Percentiles rank a stretch among this genome's conserved stretches.
Evolutionary conservation across 2,113 vertebrate species (phyloP).

Genomic region (Lepus americanus): DNA sequence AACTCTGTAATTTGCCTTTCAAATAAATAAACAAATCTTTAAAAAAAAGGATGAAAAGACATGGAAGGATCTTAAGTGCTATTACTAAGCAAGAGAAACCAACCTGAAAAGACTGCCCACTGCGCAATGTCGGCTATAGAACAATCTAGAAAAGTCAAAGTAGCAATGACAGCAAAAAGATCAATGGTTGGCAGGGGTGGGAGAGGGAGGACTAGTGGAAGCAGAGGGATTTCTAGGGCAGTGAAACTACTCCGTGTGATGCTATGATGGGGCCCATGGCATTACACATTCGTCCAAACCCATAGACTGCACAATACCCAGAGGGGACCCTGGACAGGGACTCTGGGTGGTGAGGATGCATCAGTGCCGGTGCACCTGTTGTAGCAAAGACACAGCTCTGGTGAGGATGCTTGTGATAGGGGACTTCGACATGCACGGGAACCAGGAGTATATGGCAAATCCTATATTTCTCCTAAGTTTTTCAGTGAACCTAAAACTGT

Average conservation of each 20-base stretch:
- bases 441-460: not conserved
- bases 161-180: not conserved
- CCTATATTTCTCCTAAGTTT: not conserved
- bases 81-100: not conserved
- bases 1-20: no score
- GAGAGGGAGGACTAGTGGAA: not conserved
- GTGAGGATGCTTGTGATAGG: no score
- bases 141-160: not conserved
- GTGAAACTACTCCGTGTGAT: not conserved
- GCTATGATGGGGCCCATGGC: not conserved
- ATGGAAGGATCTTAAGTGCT: not conserved
- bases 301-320: not conserved
- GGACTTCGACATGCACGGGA: fast-evolving
- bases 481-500: not conserved
- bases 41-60: not conserved
- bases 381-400: not conserved
- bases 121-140: not conserved
- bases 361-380: not conserved
- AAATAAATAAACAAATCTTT: no score
- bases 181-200: not conserved
- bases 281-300: not conserved
- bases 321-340: not conserved
- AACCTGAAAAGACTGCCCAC: not conserved
- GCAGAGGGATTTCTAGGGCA: not conserved
- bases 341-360: not conserved